A percentile compares a stretch with the other conserved stretches of the same genome.
Conservation (phyloP, 2,113 vertebrate genomes). For the Nannobrachium achirus region DNA sequence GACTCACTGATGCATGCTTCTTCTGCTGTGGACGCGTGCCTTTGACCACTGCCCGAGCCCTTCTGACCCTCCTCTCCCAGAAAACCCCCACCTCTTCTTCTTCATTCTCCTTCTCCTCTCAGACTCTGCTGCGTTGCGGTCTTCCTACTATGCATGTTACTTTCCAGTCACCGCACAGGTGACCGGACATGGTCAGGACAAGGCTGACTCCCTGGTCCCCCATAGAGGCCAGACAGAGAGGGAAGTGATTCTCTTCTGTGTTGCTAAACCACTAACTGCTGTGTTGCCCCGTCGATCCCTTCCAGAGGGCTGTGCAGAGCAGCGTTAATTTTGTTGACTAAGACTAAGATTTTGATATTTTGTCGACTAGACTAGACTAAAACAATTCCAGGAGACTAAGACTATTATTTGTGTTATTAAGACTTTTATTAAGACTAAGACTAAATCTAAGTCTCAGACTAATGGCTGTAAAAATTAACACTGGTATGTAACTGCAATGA, state of each 20-base stretch:
- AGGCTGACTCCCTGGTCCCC: not conserved
- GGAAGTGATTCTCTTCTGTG: slow-evolving; percentile 5
- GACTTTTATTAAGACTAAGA: too few species aligned
- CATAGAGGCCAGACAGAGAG: slow-evolving; percentile 39
- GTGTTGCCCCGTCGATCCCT: slow-evolving; percentile 1
- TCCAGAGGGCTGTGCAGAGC: slow-evolving; percentile 38
- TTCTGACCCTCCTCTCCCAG: slow-evolving; percentile 47
- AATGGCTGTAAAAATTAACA: too few species aligned
- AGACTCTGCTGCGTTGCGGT: slow-evolving; percentile 20
- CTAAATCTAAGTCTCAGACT: too few species aligned
- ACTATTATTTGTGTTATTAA: too few species aligned
- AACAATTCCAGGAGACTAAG: too few species aligned
- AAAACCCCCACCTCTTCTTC: slow-evolving; percentile 36
- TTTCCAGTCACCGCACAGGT: slow-evolving; percentile 12
- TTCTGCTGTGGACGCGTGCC: slow-evolving; percentile 58
- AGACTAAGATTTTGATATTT: too few species aligned
- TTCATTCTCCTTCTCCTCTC: slow-evolving; percentile 25
- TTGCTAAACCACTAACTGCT: too few species aligned
- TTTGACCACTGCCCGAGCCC: slow-evolving; percentile 48
- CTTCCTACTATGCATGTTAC: slow-evolving; percentile 5
- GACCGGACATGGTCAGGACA: too few species aligned
- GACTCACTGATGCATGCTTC: slow-evolving; percentile 69
- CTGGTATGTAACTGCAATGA: too few species aligned
- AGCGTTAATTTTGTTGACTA: too few species aligned
- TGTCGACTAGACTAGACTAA: too few species aligned